Conservation (phyloP, 2,888 invertebrate species). For the Charanyca ferruginea region DNA sequence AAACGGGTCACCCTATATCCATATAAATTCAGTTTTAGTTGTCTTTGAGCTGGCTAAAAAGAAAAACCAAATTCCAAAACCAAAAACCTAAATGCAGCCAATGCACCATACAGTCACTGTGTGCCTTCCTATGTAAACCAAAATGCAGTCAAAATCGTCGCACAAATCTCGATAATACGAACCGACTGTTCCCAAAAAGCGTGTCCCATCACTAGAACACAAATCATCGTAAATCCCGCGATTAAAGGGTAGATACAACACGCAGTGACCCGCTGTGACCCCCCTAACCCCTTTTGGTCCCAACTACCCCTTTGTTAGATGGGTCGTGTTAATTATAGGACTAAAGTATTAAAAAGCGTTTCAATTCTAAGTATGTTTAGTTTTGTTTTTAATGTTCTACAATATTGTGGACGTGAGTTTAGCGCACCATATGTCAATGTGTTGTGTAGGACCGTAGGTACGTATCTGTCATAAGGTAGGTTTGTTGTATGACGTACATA, state of each 20-base stretch:
- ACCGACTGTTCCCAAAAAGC: conserved; percentile 39
- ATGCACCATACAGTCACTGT: too few species aligned
- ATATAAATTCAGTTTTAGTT: too few species aligned
- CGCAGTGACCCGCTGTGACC: conserved; percentile 56
- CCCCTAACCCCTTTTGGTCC: not conserved
- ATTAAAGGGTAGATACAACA: conserved; percentile 68
- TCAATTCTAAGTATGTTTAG: conserved; percentile 24
- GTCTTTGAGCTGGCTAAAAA: too few species aligned
- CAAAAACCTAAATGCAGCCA: too few species aligned
- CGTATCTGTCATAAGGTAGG: not conserved
- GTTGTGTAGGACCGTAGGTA: not conserved
- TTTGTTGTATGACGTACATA: conserved; percentile 12
- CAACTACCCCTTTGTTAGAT: conserved; percentile 39
- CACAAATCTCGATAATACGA: conserved; percentile 29
- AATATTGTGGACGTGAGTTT: conserved; percentile 9
- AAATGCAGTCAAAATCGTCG: conserved; percentile 26
- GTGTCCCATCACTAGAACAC: conserved; percentile 61
- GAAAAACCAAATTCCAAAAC: too few species aligned
- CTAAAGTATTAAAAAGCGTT: conserved; percentile 47
- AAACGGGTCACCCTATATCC: too few species aligned
- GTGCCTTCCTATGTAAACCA: not conserved
- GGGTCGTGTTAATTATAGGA: conserved; percentile 48
- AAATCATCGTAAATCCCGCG: conserved; percentile 74
- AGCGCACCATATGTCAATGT: not conserved
- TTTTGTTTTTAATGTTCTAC: conserved; percentile 21